phyloP scores from a whole-genome alignment of 2,797 vertebrate genomes.

The Pseudotriccus pelzelni region DNA sequence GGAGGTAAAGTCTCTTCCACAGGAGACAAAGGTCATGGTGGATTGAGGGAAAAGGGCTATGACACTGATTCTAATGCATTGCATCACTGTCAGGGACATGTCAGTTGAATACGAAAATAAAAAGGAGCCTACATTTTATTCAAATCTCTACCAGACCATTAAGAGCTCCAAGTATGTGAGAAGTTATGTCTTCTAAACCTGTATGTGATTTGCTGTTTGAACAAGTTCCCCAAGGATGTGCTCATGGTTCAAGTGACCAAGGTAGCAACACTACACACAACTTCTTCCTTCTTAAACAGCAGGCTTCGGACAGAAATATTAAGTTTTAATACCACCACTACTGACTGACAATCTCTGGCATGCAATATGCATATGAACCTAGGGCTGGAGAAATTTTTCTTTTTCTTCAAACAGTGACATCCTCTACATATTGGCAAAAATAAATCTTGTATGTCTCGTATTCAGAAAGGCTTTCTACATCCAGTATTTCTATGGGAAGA shows the following conservation, averaged over 20 bases:
- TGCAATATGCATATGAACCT: not conserved
- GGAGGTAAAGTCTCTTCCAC: not conserved
- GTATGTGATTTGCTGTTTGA: not conserved
- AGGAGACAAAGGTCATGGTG: not conserved
- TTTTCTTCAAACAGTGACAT: not conserved
- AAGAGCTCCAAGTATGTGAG: slow-evolving; percentile 3
- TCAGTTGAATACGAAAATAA: not conserved
- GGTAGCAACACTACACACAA: not conserved
- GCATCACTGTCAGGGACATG: not conserved
- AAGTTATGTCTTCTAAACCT: slow-evolving; percentile 15
- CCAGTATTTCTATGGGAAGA: not conserved
- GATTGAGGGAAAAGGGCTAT: not conserved
- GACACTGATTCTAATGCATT: not conserved
- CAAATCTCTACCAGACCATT: not conserved
- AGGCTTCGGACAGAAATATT: not conserved
- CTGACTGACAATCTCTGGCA: not conserved
- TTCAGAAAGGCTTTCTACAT: not conserved
- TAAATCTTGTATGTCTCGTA: not conserved
- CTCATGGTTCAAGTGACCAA: not conserved
- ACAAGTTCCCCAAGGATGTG: not conserved
- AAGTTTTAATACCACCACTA: not conserved
- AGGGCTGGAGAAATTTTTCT: not conserved
- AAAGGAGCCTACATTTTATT: slow-evolving; percentile 8
- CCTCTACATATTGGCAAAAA: not conserved
- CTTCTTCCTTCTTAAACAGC: not conserved